Conservation (phyloP, 2,797 vertebrate genomes). For the Dermochelys coriacea region DNA sequence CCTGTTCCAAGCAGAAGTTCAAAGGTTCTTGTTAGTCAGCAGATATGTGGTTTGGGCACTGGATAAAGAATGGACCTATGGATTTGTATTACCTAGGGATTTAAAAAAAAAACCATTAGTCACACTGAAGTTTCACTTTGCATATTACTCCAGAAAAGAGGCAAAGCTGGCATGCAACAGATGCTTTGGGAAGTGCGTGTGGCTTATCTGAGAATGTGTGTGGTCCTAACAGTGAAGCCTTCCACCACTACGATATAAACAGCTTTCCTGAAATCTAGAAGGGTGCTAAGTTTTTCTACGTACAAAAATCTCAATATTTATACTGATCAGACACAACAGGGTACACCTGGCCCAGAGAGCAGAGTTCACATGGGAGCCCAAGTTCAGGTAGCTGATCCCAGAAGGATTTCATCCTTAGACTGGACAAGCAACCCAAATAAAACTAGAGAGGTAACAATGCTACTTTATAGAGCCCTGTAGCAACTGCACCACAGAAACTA, state of each 20-base stretch:
- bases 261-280: conserved; percentile 44
- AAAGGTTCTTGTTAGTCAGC: neutral
- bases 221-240: neutral
- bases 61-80: neutral
- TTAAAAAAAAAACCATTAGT: neutral
- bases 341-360: conserved; percentile 22
- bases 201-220: neutral
- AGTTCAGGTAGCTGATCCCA: conserved; percentile 32
- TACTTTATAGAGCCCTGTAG: neutral
- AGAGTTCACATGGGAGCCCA: neutral
- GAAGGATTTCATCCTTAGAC: conserved; percentile 40
- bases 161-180: conserved; percentile 11
- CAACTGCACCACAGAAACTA: conserved; percentile 11
- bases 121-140: conserved; percentile 40
- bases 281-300: conserved; percentile 7
- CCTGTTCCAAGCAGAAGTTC: neutral
- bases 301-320: conserved; percentile 46
- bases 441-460: neutral
- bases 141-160: neutral
- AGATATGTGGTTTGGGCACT: accelerated
- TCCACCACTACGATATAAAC: neutral
- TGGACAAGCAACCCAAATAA: conserved; percentile 19
- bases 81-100: conserved; percentile 16
- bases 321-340: conserved; percentile 8
- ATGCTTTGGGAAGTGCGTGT: neutral